Percentiles rank a stretch among this genome's conserved stretches.
Evolutionary conservation across 2,888 invertebrate species (phyloP).

Genomic region (Barypeithes pellucidus): DNA sequence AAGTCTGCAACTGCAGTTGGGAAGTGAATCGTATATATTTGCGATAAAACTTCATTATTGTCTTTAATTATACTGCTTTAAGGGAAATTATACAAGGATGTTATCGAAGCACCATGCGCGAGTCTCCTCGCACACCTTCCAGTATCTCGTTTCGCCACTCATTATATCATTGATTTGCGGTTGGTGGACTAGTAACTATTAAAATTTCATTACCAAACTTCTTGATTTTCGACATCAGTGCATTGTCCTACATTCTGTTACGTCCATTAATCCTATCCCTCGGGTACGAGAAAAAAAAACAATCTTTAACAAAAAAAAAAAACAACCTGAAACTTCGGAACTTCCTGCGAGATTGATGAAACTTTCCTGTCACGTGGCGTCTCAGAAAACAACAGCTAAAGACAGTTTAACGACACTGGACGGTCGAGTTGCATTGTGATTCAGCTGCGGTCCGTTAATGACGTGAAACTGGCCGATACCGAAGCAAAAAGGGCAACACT

Average conservation of each 20-base stretch:
- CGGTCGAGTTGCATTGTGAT: slow-evolving; percentile 39
- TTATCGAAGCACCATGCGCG: too few species aligned
- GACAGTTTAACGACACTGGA: slow-evolving; percentile 39
- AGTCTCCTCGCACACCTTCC: too few species aligned
- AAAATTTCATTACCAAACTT: neutral
- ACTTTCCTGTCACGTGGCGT: slow-evolving; percentile 27
- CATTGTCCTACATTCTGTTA: slow-evolving; percentile 4
- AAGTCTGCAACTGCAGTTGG: neutral
- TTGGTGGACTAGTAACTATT: too few species aligned
- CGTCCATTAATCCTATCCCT: neutral
- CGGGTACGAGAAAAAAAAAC: neutral
- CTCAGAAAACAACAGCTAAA: slow-evolving; percentile 37
- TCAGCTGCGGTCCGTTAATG: slow-evolving; percentile 20
- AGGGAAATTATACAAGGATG: too few species aligned
- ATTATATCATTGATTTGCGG: too few species aligned
- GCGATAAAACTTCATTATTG: neutral
- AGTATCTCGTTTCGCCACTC: too few species aligned
- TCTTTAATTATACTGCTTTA: too few species aligned
- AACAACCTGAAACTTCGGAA: slow-evolving; percentile 33
- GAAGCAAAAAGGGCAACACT: slow-evolving; percentile 34
- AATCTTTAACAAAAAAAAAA: slow-evolving; percentile 3
- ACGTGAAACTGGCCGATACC: slow-evolving; percentile 29
- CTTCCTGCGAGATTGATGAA: slow-evolving; percentile 43
- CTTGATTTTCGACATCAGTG: neutral
- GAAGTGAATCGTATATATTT: neutral